Evolutionary conservation across 2,888 invertebrate species (phyloP).

Genomic region (Limenitis camilla): DNA sequence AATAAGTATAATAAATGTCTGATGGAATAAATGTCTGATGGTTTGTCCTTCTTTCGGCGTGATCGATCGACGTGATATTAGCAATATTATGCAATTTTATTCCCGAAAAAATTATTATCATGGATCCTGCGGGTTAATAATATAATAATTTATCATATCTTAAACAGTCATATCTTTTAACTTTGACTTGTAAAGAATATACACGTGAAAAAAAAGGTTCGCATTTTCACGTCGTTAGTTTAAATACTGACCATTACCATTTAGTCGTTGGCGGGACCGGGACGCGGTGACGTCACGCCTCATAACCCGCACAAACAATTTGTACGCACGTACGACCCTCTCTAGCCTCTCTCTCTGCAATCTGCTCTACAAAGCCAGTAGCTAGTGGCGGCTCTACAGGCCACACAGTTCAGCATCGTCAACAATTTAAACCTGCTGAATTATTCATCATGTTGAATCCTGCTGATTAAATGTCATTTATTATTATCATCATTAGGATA

Average conservation of each 20-base stretch:
- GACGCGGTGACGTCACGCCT: neutral
- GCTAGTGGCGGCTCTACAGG: neutral
- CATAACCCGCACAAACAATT: neutral
- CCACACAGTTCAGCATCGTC: neutral
- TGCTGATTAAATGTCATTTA: neutral
- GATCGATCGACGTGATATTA: no score
- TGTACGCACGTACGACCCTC: slow-evolving; percentile 1
- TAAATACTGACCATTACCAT: neutral
- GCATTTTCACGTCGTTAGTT: neutral
- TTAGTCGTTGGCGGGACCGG: neutral
- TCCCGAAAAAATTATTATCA: no score
- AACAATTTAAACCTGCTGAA: neutral
- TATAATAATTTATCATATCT: no score
- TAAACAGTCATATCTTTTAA: no score
- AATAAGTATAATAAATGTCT: no score
- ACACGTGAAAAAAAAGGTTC: neutral
- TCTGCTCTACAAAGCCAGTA: neutral
- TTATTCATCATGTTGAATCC: neutral
- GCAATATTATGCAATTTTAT: no score
- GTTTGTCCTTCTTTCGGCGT: no score
- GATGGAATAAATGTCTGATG: no score
- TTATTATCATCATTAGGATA: neutral
- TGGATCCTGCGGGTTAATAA: no score
- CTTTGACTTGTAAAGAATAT: no score
- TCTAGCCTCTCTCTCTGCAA: neutral